These are phyloP conservation scores for Melanostoma scalare DNA, from an alignment of 2,888 invertebrate species.

Conservation along the genomic window DNA sequence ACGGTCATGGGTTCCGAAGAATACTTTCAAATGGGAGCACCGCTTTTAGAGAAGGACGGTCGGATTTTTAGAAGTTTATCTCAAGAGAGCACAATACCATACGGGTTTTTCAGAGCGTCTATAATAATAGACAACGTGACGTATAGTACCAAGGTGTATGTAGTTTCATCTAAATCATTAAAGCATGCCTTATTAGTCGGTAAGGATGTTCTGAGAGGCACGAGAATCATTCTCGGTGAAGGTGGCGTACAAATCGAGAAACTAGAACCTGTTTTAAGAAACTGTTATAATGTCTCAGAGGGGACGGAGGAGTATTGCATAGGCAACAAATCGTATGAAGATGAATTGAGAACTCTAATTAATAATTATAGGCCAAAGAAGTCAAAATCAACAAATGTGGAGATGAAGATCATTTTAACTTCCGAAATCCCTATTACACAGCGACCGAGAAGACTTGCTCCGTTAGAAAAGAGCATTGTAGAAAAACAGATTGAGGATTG, in stretches of 20 bases:
- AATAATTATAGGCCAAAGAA: background rate
- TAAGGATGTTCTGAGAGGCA: background rate
- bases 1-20: conserved; percentile 1
- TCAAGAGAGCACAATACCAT: background rate
- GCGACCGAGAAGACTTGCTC: conserved; percentile 74
- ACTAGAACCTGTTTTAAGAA: background rate
- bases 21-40: conserved; percentile 15
- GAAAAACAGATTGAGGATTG: conserved; percentile 75
- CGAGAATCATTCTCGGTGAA: background rate
- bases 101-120: no score
- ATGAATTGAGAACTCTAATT: no score
- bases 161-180: background rate
- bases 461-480: conserved; percentile 74
- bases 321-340: no score
- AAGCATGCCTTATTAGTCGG: background rate
- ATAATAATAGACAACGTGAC: no score
- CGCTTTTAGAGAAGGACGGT: background rate
- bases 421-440: conserved; percentile 74
- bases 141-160: background rate
- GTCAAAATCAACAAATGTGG: background rate
- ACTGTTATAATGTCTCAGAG: no score
- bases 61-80: conserved; percentile 2
- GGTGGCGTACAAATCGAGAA: background rate
- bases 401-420: background rate
- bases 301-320: no score